phyloP scores from a whole-genome alignment of 2,113 vertebrate species.

The Cromileptes altivelis region DNA sequence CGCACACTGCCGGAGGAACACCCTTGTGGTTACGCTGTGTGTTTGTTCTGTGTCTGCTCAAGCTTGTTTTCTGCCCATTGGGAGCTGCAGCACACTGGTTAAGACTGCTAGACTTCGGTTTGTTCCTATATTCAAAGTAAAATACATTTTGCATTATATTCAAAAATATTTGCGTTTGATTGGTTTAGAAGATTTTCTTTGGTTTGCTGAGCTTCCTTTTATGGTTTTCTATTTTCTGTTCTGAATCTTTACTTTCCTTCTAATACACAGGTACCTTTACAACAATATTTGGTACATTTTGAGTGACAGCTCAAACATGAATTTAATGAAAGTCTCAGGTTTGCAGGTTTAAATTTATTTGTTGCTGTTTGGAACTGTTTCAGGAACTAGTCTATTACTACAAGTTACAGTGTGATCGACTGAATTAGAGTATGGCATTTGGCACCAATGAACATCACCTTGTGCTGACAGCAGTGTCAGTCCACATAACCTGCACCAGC shows the following conservation, averaged over 20 bases:
- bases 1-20: constrained; percentile 12
- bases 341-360: too few species aligned
- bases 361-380: too few species aligned
- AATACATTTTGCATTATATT: constrained; percentile 24
- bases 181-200: not conserved
- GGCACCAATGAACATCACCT: too few species aligned
- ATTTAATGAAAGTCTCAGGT: not conserved
- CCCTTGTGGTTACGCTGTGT: constrained; percentile 13
- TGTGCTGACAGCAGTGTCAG: too few species aligned
- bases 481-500: too few species aligned
- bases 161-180: not conserved
- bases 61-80: constrained; percentile 17
- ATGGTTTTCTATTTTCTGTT: not conserved
- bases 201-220: not conserved
- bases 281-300: not conserved
- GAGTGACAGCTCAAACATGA: not conserved
- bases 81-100: constrained; percentile 32
- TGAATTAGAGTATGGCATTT: too few species aligned
- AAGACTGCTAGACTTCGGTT: constrained; percentile 8
- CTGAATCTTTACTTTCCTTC: not conserved
- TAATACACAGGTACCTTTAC: not conserved
- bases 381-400: too few species aligned
- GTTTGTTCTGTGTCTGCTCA: constrained; percentile 18
- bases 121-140: constrained; percentile 22
- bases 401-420: too few species aligned